Conservation (phyloP, 2,113 vertebrate species). For the Lampris megalopsis region DNA sequence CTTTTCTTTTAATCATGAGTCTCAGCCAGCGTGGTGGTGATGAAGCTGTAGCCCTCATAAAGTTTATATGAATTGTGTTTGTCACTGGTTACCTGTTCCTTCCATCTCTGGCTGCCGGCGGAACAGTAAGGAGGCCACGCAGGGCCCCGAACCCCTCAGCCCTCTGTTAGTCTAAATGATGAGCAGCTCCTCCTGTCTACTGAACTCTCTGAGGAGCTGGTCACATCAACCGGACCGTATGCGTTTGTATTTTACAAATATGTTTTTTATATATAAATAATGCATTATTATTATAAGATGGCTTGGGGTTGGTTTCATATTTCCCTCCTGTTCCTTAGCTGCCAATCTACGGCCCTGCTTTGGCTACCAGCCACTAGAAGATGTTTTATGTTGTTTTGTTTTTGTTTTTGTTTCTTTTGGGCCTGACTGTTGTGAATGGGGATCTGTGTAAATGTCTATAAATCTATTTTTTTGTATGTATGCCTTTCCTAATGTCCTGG, state of each 20-base stretch:
- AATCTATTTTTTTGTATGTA: constrained; percentile 83
- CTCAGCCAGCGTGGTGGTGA: no score
- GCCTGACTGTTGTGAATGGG: constrained; percentile 26
- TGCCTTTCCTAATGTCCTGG: constrained; percentile 78
- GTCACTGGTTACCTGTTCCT: no score
- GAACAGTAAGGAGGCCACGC: background rate
- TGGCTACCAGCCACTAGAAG: background rate
- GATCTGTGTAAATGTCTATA: constrained; percentile 77
- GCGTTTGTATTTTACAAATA: background rate
- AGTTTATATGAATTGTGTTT: no score
- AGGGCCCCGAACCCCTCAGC: background rate
- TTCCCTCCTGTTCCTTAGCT: constrained; percentile 8
- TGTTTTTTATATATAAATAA: constrained; percentile 36
- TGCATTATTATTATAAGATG: background rate
- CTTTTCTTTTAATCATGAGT: no score
- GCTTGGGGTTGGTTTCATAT: constrained; percentile 12
- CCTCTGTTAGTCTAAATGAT: background rate
- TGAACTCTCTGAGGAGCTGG: constrained; percentile 46
- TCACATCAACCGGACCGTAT: constrained; percentile 5
- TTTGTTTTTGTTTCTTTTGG: background rate
- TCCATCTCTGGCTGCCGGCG: no score
- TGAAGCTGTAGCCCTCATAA: no score
- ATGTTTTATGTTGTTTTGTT: no score
- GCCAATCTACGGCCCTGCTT: background rate
- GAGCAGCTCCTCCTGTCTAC: constrained; percentile 39